Evolutionary conservation across 2,797 vertebrate genomes (phyloP), one percentile per base, ranked within the genome.

Genomic region (Syngnathus rostellatus): DNA sequence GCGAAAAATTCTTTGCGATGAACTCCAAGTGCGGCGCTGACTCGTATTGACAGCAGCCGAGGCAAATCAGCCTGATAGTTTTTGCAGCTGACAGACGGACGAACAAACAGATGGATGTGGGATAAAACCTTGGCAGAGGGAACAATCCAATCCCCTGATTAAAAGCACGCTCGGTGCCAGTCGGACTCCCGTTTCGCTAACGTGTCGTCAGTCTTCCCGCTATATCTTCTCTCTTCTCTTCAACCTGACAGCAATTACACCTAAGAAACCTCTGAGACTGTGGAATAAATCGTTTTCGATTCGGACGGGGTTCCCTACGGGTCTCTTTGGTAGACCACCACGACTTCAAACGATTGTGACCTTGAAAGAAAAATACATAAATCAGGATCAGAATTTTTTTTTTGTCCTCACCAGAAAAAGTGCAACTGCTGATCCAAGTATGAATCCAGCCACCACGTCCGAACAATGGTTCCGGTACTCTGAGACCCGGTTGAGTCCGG

Each of bases 401-500:
- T 61, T 66, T 14, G 6, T 64, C 53, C 92, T 86, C 86, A 96
- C 97, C 94, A 99, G 89, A 86, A 99, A 99, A 73, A 98, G 89
- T 71, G 95, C 95, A 1, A 99, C 89, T 0, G 94, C 93, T 14
- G 91, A 94, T 50, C 97, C 97, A 82, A 99, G 83, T 75, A 98
- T 92, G 82, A 98, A 99, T 69, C 97, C 97, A 0, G 95, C 95
- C 0, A 99, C 92, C 66, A 98, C 95, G 0, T 99, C 97, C 0
- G 96, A 95, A 75, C 97, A 97, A 88, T 99, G 97, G 89, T 96
- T 99, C 45, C 97, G 92, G 74, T 99, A 98, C 81, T 99, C 97
- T 0, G 96, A 98, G 21, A 99, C 95, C n/a, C 95, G 90, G 79
- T 98, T 99, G 61, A 99, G 93, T 55, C 97, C 97, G 0, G 93